Evolutionary conservation across 2,888 invertebrate species (phyloP).

Genomic region (Nomada fabriciana): DNA sequence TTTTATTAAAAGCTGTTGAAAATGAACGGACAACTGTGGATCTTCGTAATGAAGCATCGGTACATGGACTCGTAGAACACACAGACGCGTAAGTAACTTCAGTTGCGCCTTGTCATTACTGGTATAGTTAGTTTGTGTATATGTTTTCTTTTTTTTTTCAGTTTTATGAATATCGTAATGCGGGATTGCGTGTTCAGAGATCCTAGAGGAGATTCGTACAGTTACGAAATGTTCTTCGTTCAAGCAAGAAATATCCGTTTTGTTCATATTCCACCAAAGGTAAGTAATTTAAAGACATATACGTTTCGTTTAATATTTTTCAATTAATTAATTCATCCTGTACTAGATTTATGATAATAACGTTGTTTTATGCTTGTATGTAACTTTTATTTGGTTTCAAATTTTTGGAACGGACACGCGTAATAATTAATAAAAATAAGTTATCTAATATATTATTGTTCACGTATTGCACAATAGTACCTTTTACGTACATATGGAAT

Average conservation of each 20-base stretch:
- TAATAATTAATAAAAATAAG: not conserved
- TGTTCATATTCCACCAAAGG: conserved; percentile 87
- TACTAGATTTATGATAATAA: not conserved
- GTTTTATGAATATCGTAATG: conserved; percentile 89
- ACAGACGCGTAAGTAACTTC: conserved; percentile 87
- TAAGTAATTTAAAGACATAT: conserved; percentile 69
- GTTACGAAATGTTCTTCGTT: conserved; percentile 88
- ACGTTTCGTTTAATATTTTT: not conserved
- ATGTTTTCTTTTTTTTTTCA: conserved; percentile 79
- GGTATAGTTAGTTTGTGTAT: conserved; percentile 8
- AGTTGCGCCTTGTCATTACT: conserved; percentile 10
- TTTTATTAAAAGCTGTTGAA: conserved; percentile 87
- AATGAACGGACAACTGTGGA: conserved; percentile 88
- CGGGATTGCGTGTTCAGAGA: conserved; percentile 88
- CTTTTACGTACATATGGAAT: not conserved
- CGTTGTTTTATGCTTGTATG: not conserved
- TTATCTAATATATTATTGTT: not conserved
- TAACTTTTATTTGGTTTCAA: not conserved
- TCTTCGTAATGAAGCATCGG: conserved; percentile 88
- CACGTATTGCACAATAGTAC: not conserved
- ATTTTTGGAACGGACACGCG: not conserved
- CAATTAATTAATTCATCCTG: not conserved
- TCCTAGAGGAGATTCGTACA: conserved; percentile 86
- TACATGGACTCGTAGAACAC: conserved; percentile 87
- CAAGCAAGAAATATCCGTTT: conserved; percentile 88